Evolutionary conservation across 1,140 invertebrate genomes (phyloP).

Genomic region (Mactra quadrangularis): DNA sequence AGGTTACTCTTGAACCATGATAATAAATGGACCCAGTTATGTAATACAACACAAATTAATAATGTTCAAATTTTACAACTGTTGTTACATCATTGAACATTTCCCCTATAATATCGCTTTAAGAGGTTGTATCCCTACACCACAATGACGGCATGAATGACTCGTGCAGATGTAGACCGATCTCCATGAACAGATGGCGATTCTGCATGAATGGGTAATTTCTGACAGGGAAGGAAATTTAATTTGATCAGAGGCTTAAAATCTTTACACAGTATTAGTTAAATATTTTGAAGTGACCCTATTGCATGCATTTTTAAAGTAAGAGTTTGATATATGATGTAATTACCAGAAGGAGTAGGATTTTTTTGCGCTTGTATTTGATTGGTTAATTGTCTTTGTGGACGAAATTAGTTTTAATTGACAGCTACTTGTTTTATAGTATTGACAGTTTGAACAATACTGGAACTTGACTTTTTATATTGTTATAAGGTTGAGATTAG

Average conservation of each 20-base stretch:
- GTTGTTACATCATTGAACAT: conserved; percentile 1
- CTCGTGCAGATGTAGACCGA: conserved; percentile 11
- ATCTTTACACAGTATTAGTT: conserved; percentile 21
- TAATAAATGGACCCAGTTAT: conserved; percentile 23
- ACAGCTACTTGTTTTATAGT: too few relatives aligned
- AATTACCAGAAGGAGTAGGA: too few relatives aligned
- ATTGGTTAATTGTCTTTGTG: too few relatives aligned
- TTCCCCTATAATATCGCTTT: background rate
- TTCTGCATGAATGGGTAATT: conserved; percentile 14
- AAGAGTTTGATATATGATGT: too few relatives aligned
- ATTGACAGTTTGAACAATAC: too few relatives aligned
- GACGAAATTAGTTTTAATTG: too few relatives aligned
- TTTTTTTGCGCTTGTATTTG: too few relatives aligned
- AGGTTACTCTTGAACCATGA: conserved; percentile 33
- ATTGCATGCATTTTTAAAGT: too few relatives aligned
- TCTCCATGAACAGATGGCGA: conserved; percentile 9
- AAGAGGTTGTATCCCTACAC: background rate
- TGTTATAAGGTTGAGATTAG: too few relatives aligned
- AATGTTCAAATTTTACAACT: conserved; percentile 19
- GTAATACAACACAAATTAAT: conserved; percentile 53
- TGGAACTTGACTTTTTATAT: too few relatives aligned
- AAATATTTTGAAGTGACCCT: conserved; percentile 17
- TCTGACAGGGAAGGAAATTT: conserved; percentile 4
- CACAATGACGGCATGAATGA: background rate
- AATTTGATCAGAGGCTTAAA: conserved; percentile 41